Percentiles rank a stretch among this genome's conserved stretches.
These are phyloP conservation scores for Poecilia wingei DNA, from an alignment of 2,797 vertebrate genomes.

Conservation along the genomic window DNA sequence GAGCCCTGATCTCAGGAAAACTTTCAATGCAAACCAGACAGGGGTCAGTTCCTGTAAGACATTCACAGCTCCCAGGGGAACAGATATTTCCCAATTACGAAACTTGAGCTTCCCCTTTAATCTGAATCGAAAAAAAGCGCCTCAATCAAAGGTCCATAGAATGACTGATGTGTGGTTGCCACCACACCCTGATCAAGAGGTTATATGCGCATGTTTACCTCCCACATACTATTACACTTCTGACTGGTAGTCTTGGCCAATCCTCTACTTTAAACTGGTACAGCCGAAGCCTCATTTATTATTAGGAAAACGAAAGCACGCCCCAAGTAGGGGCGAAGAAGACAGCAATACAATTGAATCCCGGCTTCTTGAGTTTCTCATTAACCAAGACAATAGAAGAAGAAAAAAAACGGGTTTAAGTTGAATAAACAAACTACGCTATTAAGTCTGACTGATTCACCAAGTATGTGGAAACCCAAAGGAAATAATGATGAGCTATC, in stretches of 20 bases:
- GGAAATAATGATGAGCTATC: conserved; percentile 30
- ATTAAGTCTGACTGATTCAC: conserved; percentile 44
- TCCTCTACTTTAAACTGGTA: neutral
- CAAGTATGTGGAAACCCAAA: conserved; percentile 22
- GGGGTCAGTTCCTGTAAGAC: conserved; percentile 6
- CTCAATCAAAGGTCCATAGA: conserved; percentile 11
- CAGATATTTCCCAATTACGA: neutral
- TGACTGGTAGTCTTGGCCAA: neutral
- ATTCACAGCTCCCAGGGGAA: neutral
- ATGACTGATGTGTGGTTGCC: conserved; percentile 58
- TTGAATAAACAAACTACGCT: neutral
- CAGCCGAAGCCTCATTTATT: neutral
- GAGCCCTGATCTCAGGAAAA: neutral
- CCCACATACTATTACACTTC: conserved; percentile 34
- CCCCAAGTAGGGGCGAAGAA: neutral
- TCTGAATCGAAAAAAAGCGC: conserved; percentile 15
- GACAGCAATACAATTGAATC: neutral
- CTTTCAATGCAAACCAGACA: neutral
- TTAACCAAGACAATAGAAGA: neutral
- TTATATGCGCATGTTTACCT: conserved; percentile 30
- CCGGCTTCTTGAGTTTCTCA: neutral
- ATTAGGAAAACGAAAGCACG: neutral
- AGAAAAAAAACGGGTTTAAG: neutral
- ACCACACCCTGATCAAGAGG: conserved; percentile 67
- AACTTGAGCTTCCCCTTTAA: conserved; percentile 1